phyloP scores from a whole-genome alignment of 2,113 vertebrate species.

The Chiloscyllium plagiosum region DNA sequence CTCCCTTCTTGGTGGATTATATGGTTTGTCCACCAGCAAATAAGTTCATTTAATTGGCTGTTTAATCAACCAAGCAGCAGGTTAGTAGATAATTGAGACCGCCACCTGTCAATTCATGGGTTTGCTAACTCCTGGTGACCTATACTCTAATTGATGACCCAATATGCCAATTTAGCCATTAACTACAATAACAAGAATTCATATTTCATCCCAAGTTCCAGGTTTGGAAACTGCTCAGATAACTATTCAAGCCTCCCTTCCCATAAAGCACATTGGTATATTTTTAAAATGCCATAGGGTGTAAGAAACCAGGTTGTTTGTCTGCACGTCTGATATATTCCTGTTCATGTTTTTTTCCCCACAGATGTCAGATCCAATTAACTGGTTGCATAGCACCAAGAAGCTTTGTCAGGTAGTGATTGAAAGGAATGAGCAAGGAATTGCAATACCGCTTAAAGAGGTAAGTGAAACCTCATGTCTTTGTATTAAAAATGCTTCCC shows the following conservation, averaged over 20 bases:
- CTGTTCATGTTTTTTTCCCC: not conserved
- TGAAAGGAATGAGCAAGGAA: constrained; percentile 2
- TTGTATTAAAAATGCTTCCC: not conserved
- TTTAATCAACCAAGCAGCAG: not conserved
- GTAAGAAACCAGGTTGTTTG: not conserved
- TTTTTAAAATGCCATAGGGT: not conserved
- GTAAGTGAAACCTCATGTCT: not conserved
- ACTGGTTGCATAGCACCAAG: constrained; percentile 28
- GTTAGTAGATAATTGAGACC: not conserved
- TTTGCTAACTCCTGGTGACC: not conserved
- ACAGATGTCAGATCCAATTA: constrained; percentile 6
- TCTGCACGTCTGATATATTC: not conserved
- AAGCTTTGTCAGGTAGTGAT: constrained; percentile 1
- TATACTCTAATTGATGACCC: too few relatives aligned
- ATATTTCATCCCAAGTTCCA: not conserved
- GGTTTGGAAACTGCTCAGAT: not conserved
- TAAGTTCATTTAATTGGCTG: not conserved
- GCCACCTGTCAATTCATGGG: not conserved
- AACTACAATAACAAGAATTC: not conserved
- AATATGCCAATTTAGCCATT: not conserved
- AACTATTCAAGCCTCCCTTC: not conserved
- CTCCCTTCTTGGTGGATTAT: not conserved
- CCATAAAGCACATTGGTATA: not conserved
- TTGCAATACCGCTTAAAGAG: not conserved
- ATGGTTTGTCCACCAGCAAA: not conserved